Base-by-base conservation (phyloP, 2,888 invertebrate genomes). In the Nudaria mundana region DNA sequence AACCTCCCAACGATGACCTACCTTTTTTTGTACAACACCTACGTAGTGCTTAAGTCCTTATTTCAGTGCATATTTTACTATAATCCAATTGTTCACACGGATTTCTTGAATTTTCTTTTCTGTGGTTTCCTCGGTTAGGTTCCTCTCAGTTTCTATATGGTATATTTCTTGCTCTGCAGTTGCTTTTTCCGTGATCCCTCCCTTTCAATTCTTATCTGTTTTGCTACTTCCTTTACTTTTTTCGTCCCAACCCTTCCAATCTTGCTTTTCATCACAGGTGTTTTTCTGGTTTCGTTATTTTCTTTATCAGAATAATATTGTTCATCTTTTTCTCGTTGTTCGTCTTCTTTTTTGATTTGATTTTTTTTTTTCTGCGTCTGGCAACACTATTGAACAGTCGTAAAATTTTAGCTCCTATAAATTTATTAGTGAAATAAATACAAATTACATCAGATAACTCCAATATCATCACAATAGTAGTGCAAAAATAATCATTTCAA, bases 261-360 rank as follows among this genome's bases (percentile, higher is more conserved):
- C 11, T 10, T 28, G 11, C 11, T 28, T 28, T 28, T 28, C 28
- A 28, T 28, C 28, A 28, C 28, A 13, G 28, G 8, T 28, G 28
- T 28, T 28, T 28, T 28, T 28, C 28, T 28, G 11, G 10, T 28
- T 28, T 28, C 28, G 28, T 28, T 28, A 28, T 28, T 28, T 28
- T 28, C 28, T 28, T 28, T 28, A 28, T 28, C 28, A 28, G 14
- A 28, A 28, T 28, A 7, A 28, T 13, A 28, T 28, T 28, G 28
- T 10, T 7, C 28, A 28, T 28, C 28, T n/a, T n/a, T n/a, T 28
- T 28, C 28, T 28, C 28, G 28, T 28, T 28, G 8, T 28, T 28
- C 11, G 28, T 28, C 28, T n/a, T 28, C 28, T 6, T 28, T 11
- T 28, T 28, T 11, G 10, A 28, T 28, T n/a, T n/a, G n/a, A n/a